phyloP scores from a whole-genome alignment of 2,888 invertebrate species.

The Ophion slaviceki region DNA sequence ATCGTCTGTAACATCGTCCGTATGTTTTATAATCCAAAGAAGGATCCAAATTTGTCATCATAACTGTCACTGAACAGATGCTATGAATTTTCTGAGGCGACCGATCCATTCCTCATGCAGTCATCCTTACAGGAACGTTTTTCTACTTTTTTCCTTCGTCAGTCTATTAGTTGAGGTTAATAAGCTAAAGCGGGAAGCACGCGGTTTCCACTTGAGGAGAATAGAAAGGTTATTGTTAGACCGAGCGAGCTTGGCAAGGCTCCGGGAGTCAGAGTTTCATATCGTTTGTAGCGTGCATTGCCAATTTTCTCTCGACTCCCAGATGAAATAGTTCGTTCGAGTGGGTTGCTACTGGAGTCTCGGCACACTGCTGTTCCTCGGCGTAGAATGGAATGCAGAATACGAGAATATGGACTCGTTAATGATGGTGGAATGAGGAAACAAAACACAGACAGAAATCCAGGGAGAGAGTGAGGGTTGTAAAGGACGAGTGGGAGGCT shows the following conservation, averaged over 20 bases:
- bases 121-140: background rate
- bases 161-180: conserved; percentile 16
- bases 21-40: too few relatives aligned
- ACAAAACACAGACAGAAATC: conserved; percentile 24
- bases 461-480: background rate
- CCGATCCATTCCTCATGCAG: too few relatives aligned
- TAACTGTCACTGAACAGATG: too few relatives aligned
- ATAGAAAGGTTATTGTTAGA: conserved; percentile 2
- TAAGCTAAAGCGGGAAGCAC: conserved; percentile 8
- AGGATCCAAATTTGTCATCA: too few relatives aligned
- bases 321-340: conserved; percentile 37
- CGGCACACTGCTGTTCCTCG: conserved; percentile 3
- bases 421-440: conserved; percentile 39
- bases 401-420: conserved; percentile 22
- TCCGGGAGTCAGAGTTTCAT: conserved; percentile 22
- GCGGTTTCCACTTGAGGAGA: conserved; percentile 12
- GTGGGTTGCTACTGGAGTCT: conserved; percentile 12
- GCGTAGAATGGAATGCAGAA: conserved; percentile 36
- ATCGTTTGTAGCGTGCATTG: conserved; percentile 30
- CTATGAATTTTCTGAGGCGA: too few relatives aligned
- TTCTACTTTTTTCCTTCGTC: background rate
- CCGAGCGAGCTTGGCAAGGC: background rate
- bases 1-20: too few relatives aligned
- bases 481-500: conserved; percentile 3
- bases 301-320: conserved; percentile 48